Evolutionary conservation across 2,888 invertebrate species (phyloP), one percentile per base, ranked within the genome.

Genomic region (Rhingia campestris): DNA sequence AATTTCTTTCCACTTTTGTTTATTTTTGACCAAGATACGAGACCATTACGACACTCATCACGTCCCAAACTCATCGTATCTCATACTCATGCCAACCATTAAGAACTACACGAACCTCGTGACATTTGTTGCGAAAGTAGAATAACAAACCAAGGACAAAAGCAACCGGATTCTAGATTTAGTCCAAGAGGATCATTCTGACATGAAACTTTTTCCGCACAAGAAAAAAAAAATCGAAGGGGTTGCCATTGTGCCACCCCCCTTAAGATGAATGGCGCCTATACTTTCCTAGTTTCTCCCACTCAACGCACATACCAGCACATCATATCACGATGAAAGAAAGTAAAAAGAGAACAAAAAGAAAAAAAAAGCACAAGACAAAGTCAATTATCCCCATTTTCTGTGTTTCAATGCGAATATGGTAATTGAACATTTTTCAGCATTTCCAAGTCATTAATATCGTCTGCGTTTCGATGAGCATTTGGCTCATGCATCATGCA

Each of bases 391-490:
- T 61, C 67, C 67, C n/a, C 43, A 51, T 59, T 67, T 75, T 66
- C 32, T 49, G 39, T 54, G 22, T 22, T 22, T 22, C 22, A 45
- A 51, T 47, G 47, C 39, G 47, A 66, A 64, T 14, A 74, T 33
- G 58, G 64, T 64, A 66, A 58, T 66, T 75, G 74, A 33, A 58
- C 14, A 58, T 12, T 64, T 51, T 64, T 33, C 35, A 54, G 35
- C 32, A 43, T 66, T 39, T 61, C 10, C 32, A 59, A 51, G 53
- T 39, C 53, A 69, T 67, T 53, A 49, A 59, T 53, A 58, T 22
- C 37, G 59, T 69, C 67, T 67, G 67, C 66, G 59, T 59, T 76
- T 32, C 43, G 45, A 61, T 69, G 69, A 67, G 54, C 69, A 76
- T 45, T 61, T 67, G 37, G 53, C 53, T 4, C 67, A 76, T 76